Evolutionary conservation across 2,797 vertebrate genomes (phyloP).

Genomic region (Strix occidentalis): DNA sequence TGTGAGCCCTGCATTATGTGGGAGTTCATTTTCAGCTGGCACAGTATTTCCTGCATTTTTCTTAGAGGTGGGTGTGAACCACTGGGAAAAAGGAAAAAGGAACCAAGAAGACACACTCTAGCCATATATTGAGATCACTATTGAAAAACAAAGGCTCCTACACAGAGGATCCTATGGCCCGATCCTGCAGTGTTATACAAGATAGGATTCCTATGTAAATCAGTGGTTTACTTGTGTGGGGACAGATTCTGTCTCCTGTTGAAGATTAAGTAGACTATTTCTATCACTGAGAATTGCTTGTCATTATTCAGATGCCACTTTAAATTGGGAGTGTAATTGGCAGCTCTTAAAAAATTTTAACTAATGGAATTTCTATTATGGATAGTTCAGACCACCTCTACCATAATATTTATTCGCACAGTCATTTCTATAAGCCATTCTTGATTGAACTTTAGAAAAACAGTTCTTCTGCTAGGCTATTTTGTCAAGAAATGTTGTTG

Average conservation of each 20-base stretch:
- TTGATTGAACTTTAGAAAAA: conserved; percentile 24
- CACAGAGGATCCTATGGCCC: neutral
- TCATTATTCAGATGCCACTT: neutral
- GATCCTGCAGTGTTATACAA: neutral
- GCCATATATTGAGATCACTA: neutral
- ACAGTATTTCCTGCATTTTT: neutral
- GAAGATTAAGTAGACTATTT: neutral
- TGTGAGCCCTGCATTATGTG: neutral
- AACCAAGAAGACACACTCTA: neutral
- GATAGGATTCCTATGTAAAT: neutral
- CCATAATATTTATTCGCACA: neutral
- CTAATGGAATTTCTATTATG: neutral
- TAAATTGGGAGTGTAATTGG: neutral
- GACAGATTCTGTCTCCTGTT: neutral
- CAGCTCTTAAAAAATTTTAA: neutral
- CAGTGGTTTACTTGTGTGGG: neutral
- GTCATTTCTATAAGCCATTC: conserved; percentile 13
- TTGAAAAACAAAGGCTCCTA: neutral
- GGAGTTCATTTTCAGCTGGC: neutral
- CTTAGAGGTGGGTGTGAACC: neutral
- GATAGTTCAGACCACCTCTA: neutral
- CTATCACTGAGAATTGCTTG: neutral
- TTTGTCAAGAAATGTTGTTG: conserved; percentile 66
- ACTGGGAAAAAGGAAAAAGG: neutral
- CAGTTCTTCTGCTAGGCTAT: conserved; percentile 25